Evolutionary conservation across 2,113 vertebrate genomes (phyloP).

Genomic region (Lonchura striata): DNA sequence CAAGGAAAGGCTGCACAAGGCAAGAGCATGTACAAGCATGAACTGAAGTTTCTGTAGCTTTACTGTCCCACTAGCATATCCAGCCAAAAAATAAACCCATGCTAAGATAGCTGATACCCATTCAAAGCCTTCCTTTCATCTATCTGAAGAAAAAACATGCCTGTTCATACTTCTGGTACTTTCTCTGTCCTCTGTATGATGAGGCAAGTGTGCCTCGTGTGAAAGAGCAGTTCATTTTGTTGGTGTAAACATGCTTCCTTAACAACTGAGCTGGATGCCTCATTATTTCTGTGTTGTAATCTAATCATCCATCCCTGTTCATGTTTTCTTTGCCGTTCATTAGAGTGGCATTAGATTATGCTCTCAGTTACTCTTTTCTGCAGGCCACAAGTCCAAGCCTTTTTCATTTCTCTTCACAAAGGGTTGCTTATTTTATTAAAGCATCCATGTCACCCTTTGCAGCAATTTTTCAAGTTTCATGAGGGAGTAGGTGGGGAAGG

Average conservation of each 20-base stretch:
- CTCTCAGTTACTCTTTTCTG: neutral
- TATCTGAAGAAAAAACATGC: neutral
- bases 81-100: neutral
- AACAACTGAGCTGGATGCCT: neutral
- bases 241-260: neutral
- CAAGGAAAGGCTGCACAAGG: neutral
- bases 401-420: slow-evolving; percentile 8
- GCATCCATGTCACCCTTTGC: neutral
- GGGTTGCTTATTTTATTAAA: neutral
- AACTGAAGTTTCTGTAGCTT: neutral
- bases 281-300: neutral
- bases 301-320: neutral
- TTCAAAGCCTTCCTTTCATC: neutral
- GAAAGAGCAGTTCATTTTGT: neutral
- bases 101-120: neutral
- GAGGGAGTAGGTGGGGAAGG: neutral
- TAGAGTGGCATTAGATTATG: neutral
- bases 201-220: neutral
- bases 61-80: neutral
- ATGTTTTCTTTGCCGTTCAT: neutral
- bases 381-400: neutral
- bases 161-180: neutral
- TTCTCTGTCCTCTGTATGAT: neutral
- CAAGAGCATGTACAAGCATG: neutral
- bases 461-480: neutral